A percentile compares a stretch with the other conserved stretches of the same genome.
phyloP scores from a whole-genome alignment of 2,888 invertebrate species.

The Dyspetes luteomarginatus region DNA sequence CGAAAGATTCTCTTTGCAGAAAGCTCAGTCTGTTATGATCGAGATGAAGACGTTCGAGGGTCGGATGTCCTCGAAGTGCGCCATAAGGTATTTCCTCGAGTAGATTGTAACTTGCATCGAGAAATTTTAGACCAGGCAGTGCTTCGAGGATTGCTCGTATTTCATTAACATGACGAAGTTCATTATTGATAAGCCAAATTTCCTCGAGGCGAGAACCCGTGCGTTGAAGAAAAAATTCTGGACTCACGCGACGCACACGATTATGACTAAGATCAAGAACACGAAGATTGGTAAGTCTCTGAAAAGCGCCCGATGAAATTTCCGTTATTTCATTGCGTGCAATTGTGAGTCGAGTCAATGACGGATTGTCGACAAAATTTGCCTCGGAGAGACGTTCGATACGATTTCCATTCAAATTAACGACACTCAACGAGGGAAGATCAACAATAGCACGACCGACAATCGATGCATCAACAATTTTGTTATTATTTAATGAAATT shows the following conservation, averaged over 20 bases:
- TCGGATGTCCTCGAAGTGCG: conserved; percentile 91
- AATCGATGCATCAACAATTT: conserved; percentile 91
- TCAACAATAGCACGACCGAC: conserved; percentile 91
- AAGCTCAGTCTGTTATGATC: conserved; percentile 91
- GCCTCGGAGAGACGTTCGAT: conserved; percentile 90
- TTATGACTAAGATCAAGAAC: conserved; percentile 91
- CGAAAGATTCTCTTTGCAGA: conserved; percentile 91
- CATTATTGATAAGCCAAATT: conserved; percentile 90
- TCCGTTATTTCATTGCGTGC: conserved; percentile 90
- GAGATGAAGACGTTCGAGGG: conserved; percentile 91
- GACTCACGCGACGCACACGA: conserved; percentile 90
- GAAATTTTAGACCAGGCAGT: conserved; percentile 89
- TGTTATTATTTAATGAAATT: conserved; percentile 89
- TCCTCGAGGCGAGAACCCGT: conserved; percentile 91
- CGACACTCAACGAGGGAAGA: conserved; percentile 88
- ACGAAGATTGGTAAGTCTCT: conserved; percentile 89
- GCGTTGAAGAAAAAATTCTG: conserved; percentile 91
- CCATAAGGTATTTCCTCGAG: conserved; percentile 91
- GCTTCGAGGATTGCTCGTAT: conserved; percentile 90
- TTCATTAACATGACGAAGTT: conserved; percentile 90
- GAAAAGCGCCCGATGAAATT: conserved; percentile 92
- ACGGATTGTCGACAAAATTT: conserved; percentile 91
- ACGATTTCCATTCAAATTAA: conserved; percentile 89
- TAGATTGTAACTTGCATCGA: conserved; percentile 92
- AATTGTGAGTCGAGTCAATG: conserved; percentile 88